phyloP scores from a whole-genome alignment of 2,888 invertebrate genomes.

The Rotaria magnacalcarata region DNA sequence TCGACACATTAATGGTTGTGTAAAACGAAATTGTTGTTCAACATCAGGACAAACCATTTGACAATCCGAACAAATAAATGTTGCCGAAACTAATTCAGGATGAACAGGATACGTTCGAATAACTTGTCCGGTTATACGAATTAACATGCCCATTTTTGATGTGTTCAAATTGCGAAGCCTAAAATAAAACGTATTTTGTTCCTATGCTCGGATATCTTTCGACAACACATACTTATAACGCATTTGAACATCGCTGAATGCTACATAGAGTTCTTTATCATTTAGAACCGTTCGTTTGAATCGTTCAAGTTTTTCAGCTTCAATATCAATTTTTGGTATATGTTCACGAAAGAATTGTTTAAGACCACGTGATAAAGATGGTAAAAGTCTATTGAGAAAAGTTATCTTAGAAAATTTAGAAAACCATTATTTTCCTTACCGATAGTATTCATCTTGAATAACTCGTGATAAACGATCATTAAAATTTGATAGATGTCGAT shows the following conservation, averaged over 20 bases:
- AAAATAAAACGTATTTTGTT: neutral
- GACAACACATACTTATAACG: conserved; percentile 19
- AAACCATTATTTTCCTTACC: neutral
- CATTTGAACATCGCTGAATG: conserved; percentile 33
- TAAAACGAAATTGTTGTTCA: conserved; percentile 88
- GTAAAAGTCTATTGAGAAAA: neutral
- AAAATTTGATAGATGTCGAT: conserved; percentile 27
- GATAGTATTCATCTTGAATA: conserved; percentile 33
- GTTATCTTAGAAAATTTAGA: too few relatives aligned
- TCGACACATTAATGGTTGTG: conserved; percentile 84
- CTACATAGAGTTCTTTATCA: conserved; percentile 11
- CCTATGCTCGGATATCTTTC: too few relatives aligned
- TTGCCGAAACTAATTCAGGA: conserved; percentile 79
- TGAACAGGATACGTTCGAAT: conserved; percentile 97
- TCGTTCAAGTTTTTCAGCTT: conserved; percentile 28
- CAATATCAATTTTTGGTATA: conserved; percentile 27
- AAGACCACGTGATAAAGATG: conserved; percentile 18
- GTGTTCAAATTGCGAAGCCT: conserved; percentile 82
- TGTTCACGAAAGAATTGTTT: conserved; percentile 37
- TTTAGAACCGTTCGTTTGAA: conserved; percentile 20
- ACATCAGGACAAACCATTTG: conserved; percentile 87
- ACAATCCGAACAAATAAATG: conserved; percentile 90
- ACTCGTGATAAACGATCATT: conserved; percentile 27
- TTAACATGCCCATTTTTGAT: conserved; percentile 82
- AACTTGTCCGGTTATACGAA: conserved; percentile 82